phyloP scores from a whole-genome alignment of 2,888 invertebrate species.

The Stegana nigrithorax region DNA sequence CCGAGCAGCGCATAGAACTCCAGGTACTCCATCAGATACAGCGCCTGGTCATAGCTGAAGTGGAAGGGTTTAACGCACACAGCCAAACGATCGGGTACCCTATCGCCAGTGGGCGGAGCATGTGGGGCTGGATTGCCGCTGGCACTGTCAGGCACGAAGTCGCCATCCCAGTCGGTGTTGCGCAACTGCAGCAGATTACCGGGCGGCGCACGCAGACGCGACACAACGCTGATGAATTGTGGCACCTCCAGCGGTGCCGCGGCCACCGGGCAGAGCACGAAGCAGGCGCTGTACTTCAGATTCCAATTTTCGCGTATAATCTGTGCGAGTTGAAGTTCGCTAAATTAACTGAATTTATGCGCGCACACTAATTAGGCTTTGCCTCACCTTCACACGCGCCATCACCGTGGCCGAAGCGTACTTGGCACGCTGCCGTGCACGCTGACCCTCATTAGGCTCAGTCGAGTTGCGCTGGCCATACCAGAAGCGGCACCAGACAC shows the following conservation, averaged over 20 bases:
- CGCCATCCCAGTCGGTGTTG: conserved; percentile 71
- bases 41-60: conserved; percentile 85
- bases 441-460: conserved; percentile 31
- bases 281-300: conserved; percentile 90
- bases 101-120: conserved; percentile 52
- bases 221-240: conserved; percentile 78
- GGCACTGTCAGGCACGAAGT: conserved; percentile 50
- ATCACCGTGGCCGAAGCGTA: conserved; percentile 76
- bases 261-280: conserved; percentile 83
- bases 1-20: conserved; percentile 88
- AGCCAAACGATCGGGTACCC: conserved; percentile 73
- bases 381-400: conserved; percentile 78
- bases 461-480: conserved; percentile 68
- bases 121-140: conserved; percentile 21
- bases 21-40: conserved; percentile 89
- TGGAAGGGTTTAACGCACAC: conserved; percentile 93
- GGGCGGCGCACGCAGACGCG: conserved; percentile 72
- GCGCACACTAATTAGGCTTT: not conserved
- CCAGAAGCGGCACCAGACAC: conserved; percentile 85
- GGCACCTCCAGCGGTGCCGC: conserved; percentile 73
- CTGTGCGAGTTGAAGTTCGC: conserved; percentile 59
- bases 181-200: conserved; percentile 76
- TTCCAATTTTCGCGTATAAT: conserved; percentile 95
- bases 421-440: conserved; percentile 39
- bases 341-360: not conserved